phyloP scores from a whole-genome alignment of 2,113 vertebrate genomes.

The Hippocampus guttulatus region DNA sequence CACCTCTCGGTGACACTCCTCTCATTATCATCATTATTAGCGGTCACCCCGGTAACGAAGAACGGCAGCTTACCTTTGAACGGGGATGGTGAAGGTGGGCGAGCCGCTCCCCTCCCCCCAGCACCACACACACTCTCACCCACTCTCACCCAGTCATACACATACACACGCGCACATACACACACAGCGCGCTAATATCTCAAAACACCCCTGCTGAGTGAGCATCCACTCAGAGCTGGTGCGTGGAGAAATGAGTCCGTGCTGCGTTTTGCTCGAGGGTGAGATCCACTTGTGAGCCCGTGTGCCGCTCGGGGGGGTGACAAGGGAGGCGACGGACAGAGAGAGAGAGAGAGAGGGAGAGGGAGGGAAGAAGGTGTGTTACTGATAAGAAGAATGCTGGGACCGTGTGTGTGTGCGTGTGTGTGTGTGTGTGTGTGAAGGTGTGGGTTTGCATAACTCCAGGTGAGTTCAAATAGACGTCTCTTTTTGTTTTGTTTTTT shows the following conservation, averaged over 20 bases:
- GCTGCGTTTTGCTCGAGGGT: conserved; percentile 30
- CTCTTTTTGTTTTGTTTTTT: not conserved
- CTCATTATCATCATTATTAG: not conserved
- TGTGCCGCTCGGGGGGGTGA: conserved; percentile 48
- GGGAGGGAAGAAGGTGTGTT: conserved; percentile 18
- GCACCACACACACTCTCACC: not conserved
- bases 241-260: conserved; percentile 74
- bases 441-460: not conserved
- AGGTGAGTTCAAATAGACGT: not conserved
- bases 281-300: conserved; percentile 42
- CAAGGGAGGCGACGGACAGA: conserved; percentile 55
- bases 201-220: conserved; percentile 78
- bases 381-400: conserved; percentile 35
- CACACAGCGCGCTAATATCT: conserved; percentile 69
- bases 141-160: not conserved
- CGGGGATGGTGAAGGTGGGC: conserved; percentile 53
- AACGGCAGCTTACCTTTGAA: conserved; percentile 58
- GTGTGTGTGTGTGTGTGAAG: conserved; percentile 1
- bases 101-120: conserved; percentile 49
- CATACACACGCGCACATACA: not conserved
- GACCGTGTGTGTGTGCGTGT: not conserved
- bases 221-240: conserved; percentile 78
- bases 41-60: not conserved
- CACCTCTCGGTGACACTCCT: not conserved
- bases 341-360: conserved; percentile 19